Evolutionary conservation across 2,888 invertebrate species (phyloP).

Genomic region (Andrena haemorrhoa): DNA sequence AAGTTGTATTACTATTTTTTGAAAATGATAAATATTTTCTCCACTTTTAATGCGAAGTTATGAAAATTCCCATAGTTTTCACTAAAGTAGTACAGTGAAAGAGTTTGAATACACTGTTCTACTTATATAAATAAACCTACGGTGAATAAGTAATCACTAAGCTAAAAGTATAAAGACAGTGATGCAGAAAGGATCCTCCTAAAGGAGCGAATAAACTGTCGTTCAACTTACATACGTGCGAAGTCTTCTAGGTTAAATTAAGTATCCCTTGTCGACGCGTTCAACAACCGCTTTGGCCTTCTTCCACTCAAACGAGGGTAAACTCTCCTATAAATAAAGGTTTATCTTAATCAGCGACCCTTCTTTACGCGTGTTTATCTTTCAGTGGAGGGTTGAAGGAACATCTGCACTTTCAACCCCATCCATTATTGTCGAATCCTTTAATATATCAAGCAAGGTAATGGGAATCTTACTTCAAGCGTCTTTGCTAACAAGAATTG

Average conservation of each 20-base stretch:
- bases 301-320: conserved; percentile 46
- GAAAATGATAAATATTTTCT: too few relatives aligned
- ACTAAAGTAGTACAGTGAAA: too few relatives aligned
- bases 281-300: conserved; percentile 49
- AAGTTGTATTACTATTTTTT: too few relatives aligned
- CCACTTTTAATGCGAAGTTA: too few relatives aligned
- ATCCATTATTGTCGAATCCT: conserved; percentile 22
- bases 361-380: conserved; percentile 52
- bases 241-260: conserved; percentile 48
- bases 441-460: not conserved
- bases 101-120: not conserved
- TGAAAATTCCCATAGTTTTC: too few relatives aligned
- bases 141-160: conserved; percentile 1
- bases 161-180: conserved; percentile 36
- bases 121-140: conserved; percentile 32
- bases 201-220: conserved; percentile 39
- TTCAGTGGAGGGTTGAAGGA: conserved; percentile 33
- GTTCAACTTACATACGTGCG: conserved; percentile 23
- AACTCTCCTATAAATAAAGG: conserved; percentile 57
- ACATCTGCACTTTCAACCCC: conserved; percentile 25
- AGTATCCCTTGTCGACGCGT: conserved; percentile 47
- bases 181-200: conserved; percentile 15
- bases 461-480: too few relatives aligned
- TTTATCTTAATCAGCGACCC: conserved; percentile 59
- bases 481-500: too few relatives aligned